Evolutionary conservation across 64 coral and sea anemone species (phyloP), one percentile per base, ranked within the genome.

Genomic region (Porites lutea): DNA sequence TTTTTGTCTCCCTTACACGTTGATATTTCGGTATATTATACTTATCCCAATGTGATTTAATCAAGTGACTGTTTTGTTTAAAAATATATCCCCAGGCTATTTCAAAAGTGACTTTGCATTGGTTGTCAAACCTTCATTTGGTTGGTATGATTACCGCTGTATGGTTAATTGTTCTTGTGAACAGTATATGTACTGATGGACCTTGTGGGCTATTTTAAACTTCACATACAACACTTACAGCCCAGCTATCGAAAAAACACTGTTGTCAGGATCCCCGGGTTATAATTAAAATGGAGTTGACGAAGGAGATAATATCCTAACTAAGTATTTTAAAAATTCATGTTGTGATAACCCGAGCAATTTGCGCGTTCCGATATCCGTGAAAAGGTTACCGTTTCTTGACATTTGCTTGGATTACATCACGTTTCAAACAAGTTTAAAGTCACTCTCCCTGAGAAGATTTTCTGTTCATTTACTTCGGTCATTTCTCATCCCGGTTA

Each of bases 21-120:
- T 48, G 59, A 18, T 65, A 64, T 83, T 83, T 83, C 47, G 11
- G 79, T 83, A 66, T 50, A 67, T 45, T 83, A 66, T 50, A 67
- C 60, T 48, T 66, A 84, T 18, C 62, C 45, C 64, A 65, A 68
- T 67, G 62, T 13, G 18, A 68, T 69, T 68, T 84, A 68, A 50
- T 18, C 14, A 66, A 4, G 4, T 70, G 21, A 7, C n/a, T 70
- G 20, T 79, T 59, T 59, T 57, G 52, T 44, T 82, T 18, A 45
- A 63, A 66, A 65, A 82, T 82, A 59, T 59, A 60, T 43, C 57
- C 57, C 2, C 9, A 43, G 57, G 57, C 78, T 37, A 80, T 70
- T 70, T 21, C 7, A n/a, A 22, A 5, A 66, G 4, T 70, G 21
- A 20, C 66, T 20, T 27, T 18, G 21, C 19, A 8, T 20, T 9